Evolutionary conservation across 2,797 vertebrate species (phyloP).

Genomic region (Champsocephalus gunnari): DNA sequence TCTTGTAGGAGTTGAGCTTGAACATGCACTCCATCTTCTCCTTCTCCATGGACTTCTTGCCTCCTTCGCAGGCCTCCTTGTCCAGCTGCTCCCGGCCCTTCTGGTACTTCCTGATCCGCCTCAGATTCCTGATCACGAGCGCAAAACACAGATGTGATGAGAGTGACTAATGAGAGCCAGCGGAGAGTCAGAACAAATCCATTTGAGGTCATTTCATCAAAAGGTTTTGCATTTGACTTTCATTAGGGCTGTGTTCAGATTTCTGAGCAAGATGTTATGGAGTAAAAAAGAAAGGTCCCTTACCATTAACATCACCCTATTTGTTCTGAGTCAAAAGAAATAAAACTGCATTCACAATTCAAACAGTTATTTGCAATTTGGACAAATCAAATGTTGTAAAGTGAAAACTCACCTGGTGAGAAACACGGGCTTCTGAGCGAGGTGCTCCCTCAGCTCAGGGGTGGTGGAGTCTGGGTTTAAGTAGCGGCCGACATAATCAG

Average conservation of each 20-base stretch:
- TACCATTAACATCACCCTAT: background rate
- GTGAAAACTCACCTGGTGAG: constrained; percentile 89
- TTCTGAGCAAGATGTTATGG: background rate
- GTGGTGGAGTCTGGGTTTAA: constrained; percentile 96
- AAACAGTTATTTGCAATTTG: background rate
- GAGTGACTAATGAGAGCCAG: constrained; percentile 8
- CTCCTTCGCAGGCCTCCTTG: constrained; percentile 90
- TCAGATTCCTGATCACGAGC: constrained; percentile 88
- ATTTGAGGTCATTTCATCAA: background rate
- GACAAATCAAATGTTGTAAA: background rate
- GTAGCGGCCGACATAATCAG: constrained; percentile 96
- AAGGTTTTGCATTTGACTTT: constrained; percentile 15
- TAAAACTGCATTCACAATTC: constrained; percentile 8
- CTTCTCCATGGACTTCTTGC: constrained; percentile 89
- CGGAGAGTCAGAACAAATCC: constrained; percentile 2
- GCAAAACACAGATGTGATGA: constrained; percentile 4
- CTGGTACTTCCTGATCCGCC: constrained; percentile 97
- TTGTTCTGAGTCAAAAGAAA: constrained; percentile 2
- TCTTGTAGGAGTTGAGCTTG: constrained; percentile 99
- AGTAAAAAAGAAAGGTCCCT: background rate
- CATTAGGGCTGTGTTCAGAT: background rate
- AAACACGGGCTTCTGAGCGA: constrained; percentile 98
- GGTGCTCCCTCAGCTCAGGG: constrained; percentile 95
- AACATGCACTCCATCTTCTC: constrained; percentile 98
- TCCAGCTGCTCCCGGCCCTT: constrained; percentile 91